Percentiles rank a stretch among this genome's conserved stretches.
phyloP scores from a whole-genome alignment of 2,113 vertebrate genomes.

The Tor tambroides region DNA sequence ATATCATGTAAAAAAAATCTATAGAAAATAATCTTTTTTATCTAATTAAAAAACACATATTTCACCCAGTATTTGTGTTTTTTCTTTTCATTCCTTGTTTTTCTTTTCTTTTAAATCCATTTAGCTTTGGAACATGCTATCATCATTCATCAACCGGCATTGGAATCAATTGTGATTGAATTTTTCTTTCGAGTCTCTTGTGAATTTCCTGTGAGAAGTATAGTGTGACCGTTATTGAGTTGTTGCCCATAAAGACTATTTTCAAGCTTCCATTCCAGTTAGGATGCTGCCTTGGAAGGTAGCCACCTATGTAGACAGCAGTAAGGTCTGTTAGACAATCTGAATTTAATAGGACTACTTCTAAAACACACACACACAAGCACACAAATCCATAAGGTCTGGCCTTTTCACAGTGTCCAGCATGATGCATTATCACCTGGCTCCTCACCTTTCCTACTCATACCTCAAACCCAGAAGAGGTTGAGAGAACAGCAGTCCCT shows the following conservation, averaged over 20 bases:
- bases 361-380: not conserved
- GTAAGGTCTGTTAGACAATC: not conserved
- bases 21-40: not conserved
- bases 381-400: not conserved
- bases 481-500: slow-evolving; percentile 53
- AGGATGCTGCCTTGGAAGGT: not conserved
- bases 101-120: not conserved
- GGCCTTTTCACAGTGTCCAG: slow-evolving; percentile 14
- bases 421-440: slow-evolving; percentile 28
- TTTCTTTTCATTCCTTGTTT: not conserved
- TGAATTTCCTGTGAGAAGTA: not conserved
- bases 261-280: not conserved
- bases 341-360: not conserved
- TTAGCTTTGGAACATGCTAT: not conserved
- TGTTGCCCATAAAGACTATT: not conserved
- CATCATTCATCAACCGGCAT: not conserved
- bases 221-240: not conserved
- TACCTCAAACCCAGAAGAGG: slow-evolving; percentile 25
- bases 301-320: not conserved
- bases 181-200: not conserved
- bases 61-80: not conserved
- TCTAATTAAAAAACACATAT: not conserved
- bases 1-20: not conserved
- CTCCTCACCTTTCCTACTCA: slow-evolving; percentile 28
- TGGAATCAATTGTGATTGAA: not conserved